Conservation (phyloP, 1,140 invertebrate species). For the Dolichoris vasculosae region DNA sequence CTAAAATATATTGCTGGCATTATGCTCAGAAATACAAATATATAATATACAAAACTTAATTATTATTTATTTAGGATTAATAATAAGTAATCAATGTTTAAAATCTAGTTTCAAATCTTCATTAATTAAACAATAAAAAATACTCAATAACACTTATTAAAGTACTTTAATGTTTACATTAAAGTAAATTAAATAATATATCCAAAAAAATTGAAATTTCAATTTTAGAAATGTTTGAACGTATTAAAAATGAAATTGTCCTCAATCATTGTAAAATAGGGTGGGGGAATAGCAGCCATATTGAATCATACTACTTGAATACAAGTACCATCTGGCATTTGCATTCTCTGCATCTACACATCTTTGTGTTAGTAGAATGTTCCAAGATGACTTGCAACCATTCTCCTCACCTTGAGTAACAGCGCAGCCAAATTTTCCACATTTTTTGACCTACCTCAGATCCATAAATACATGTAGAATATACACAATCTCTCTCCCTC, state of each 20-base stretch:
- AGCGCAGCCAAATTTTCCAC: neutral
- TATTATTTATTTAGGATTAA: no score
- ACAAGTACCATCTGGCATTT: neutral
- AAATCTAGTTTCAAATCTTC: no score
- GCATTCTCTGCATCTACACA: neutral
- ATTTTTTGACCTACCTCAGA: conserved; percentile 2
- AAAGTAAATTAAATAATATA: no score
- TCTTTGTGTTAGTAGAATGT: conserved; percentile 43
- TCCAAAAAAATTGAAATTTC: no score
- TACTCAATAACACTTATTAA: neutral
- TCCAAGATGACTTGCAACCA: conserved; percentile 35
- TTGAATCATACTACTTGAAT: conserved; percentile 35
- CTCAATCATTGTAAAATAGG: neutral
- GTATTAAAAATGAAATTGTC: neutral
- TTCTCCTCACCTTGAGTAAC: conserved; percentile 18
- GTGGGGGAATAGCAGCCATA: conserved; percentile 29
- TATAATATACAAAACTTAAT: no score
- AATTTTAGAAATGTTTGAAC: no score
- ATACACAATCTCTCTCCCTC: neutral
- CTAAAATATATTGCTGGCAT: no score
- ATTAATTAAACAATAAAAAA: neutral
- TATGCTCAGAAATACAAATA: no score
- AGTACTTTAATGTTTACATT: neutral
- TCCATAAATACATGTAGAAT: neutral
- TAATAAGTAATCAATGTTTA: no score